Evolutionary conservation across 2,113 vertebrate genomes (phyloP), one percentile per base, ranked within the genome.

Genomic region (Cebus imitator): DNA sequence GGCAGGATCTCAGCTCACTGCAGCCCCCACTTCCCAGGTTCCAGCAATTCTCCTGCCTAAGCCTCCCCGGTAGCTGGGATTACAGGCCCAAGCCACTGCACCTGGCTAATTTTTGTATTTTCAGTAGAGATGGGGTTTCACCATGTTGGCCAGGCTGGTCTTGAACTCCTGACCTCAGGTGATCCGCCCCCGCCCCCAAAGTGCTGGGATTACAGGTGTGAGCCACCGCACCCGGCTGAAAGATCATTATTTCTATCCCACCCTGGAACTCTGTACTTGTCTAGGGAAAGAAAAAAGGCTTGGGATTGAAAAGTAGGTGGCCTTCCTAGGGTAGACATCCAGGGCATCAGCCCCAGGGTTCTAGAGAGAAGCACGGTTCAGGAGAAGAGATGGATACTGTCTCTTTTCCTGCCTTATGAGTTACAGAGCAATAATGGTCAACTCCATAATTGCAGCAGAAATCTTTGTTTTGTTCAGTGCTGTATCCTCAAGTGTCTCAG

Each of bases 271-370:
- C 79, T 80, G 25, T 76, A 73, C 16, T 83, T 83, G n/a, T 93
- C 50, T 20, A n/a, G 55, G 58, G 11, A 0, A 1, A 1, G 4
- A 6, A 3, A 23, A 88, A 40, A 4, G 3, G 10, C 66, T 68
- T 96, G 55, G 66, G 68, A 85, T 82, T 97, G 92, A 75, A 93
- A 91, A 83, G 45, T 78, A 37, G 82, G 50, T 90, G 68, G 72
- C 40, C 78, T 97, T 89, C 43, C 89, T 95, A 87, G 82, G 91
- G 48, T 64, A 93, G 52, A 45, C 37, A 96, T 18, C 35, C 50
- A 87, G 55, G 58, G 20, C 37, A 43, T 43, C n/a, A 91, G 66
- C 37, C n/a, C 84, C 55, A 86, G 57, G 40, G 55, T 50, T 90
- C 70, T 50, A 6, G 13, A 37, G 45, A 87, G 76, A 91, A 91